Percentiles rank a stretch among this genome's conserved stretches.
These are phyloP conservation scores for Laodelphax striatellus DNA, from an alignment of 1,140 invertebrate genomes.

Conservation along the genomic window DNA sequence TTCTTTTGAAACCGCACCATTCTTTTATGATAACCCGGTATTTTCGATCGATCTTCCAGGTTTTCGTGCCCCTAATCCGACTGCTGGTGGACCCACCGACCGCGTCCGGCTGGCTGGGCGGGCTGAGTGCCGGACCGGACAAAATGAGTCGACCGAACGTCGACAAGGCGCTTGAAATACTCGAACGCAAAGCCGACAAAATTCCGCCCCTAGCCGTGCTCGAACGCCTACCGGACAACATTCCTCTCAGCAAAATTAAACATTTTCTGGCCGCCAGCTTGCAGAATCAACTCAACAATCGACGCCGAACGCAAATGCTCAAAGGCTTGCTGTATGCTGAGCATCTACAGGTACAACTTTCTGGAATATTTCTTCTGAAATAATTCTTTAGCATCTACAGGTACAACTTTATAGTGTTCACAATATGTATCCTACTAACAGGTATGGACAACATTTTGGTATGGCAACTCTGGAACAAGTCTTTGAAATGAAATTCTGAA, in stretches of 20 bases:
- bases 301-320: slow-evolving; percentile 59
- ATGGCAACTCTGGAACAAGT: too few species aligned
- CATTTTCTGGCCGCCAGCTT: slow-evolving; percentile 67
- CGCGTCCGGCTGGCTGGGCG: slow-evolving; percentile 31
- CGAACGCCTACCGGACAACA: slow-evolving; percentile 59
- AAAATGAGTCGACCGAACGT: slow-evolving; percentile 50
- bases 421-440: too few species aligned
- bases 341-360: slow-evolving; percentile 54
- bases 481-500: too few species aligned
- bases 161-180: slow-evolving; percentile 59
- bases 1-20: too few species aligned
- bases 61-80: slow-evolving; percentile 44
- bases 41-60: too few species aligned
- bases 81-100: slow-evolving; percentile 43
- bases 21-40: too few species aligned
- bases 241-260: slow-evolving; percentile 57
- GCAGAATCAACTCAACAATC: slow-evolving; percentile 56
- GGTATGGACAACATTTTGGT: too few species aligned
- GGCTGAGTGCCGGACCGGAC: slow-evolving; percentile 32
- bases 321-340: slow-evolving; percentile 75
- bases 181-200: slow-evolving; percentile 67
- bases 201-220: slow-evolving; percentile 40
- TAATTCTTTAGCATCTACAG: slow-evolving; percentile 67
- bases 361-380: too few species aligned
- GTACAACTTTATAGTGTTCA: too few species aligned